These are phyloP conservation scores for Hapalemur alaotrensis DNA, from an alignment of 2,797 vertebrate species.

Conservation along the genomic window DNA sequence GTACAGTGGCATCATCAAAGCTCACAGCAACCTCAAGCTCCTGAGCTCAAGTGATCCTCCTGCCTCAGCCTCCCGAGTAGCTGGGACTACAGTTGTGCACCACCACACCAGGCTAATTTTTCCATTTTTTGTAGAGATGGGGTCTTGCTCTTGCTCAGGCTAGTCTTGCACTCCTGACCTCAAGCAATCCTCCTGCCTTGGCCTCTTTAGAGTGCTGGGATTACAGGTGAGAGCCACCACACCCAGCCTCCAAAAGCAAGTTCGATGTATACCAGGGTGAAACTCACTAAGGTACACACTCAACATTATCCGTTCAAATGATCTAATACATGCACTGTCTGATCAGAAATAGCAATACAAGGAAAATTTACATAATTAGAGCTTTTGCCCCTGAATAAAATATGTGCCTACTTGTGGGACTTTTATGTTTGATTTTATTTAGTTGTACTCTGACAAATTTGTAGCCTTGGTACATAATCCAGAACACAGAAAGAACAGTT, in stretches of 20 bases:
- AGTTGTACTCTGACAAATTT: background rate
- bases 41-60: background rate
- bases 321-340: background rate
- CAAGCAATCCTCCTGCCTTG: background rate
- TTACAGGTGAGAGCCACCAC: background rate
- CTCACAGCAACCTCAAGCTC: background rate
- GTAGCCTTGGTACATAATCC: background rate
- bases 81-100: background rate
- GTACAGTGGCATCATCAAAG: background rate
- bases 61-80: background rate
- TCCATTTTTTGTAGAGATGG: background rate
- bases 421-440: background rate
- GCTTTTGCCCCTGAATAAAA: background rate
- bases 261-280: background rate
- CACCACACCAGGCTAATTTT: background rate
- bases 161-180: background rate
- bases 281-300: background rate
- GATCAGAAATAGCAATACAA: slow-evolving; percentile 2
- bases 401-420: background rate
- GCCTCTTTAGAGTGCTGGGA: background rate
- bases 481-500: background rate
- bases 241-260: background rate
- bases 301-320: background rate
- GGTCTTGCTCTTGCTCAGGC: background rate
- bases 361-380: background rate